Base-by-base conservation (phyloP, 2,888 invertebrate species). In the Nysson spinosus region DNA sequence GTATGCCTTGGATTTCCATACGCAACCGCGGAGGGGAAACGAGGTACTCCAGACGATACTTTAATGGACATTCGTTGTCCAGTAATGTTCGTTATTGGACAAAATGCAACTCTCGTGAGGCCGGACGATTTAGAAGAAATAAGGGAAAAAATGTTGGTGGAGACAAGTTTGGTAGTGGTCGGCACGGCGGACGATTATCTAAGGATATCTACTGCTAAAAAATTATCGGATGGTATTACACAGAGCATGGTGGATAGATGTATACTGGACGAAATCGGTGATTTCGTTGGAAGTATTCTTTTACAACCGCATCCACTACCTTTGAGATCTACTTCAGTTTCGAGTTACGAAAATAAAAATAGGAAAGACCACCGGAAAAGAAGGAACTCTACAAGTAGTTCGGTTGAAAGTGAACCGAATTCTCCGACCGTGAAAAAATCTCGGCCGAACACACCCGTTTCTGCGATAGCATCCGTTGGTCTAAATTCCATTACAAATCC, bases 1-100 rank as follows among this genome's bases (percentile, higher is more conserved):
- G 89, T 95, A 14, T 94, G 94, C 80, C 88, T 95, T 66, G 95
- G 95, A 0, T 95, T 95, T 83, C 94, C 95, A 0, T 89, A 92
- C 57, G 89, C 91, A 67, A 94, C 94, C 0, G 89, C 92, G 0
- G 92, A 92, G 76, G 95, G 95, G 2, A 89, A 89, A 63, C 89
- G 95, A 44, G 95, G 95, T 2, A 91, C 92, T 54, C 92, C 94
- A 0, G 94, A 95, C 76, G 95, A 95, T 85, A 90, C 91, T 2
- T 85, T 95, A 24, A 86, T 95, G 71, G 94, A 94, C 73, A 88
- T 93, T 39, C 91, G 91, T 72, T 91, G 91, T 52, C 95, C 95
- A 0, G 91, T 93, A 4, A 88, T 95, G 75, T 96, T 96, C 88
- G 90, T 95, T 0, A 90, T 94, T 65, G 95, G 96, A 1, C 93